Percentiles rank a stretch among this genome's conserved stretches.
Conservation (phyloP, 2,888 invertebrate genomes). For the Acrobasis repandana region DNA sequence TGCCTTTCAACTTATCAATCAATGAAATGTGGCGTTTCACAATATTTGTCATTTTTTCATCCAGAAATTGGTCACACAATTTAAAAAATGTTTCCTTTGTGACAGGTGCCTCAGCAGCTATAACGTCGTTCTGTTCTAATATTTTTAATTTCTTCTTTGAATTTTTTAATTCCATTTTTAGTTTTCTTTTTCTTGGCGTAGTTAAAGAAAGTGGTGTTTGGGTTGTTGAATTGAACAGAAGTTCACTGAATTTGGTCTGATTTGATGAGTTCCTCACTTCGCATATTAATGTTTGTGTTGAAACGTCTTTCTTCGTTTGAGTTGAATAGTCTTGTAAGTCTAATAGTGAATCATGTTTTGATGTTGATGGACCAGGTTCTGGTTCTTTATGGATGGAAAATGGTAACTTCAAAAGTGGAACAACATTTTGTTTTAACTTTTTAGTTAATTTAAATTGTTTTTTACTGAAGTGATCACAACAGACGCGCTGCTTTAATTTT, state of each 20-base stretch:
- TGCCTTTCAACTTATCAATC: too few species aligned
- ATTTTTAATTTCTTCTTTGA: slow-evolving; percentile 7
- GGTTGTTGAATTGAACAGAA: background rate
- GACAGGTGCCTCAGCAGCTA: background rate
- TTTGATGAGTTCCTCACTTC: background rate
- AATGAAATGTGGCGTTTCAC: too few species aligned
- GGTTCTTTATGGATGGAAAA: background rate
- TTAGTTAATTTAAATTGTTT: background rate
- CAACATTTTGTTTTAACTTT: background rate
- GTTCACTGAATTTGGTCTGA: background rate
- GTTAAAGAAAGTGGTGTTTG: background rate
- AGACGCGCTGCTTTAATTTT: background rate
- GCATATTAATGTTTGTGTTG: background rate
- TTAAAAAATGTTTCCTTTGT: too few species aligned
- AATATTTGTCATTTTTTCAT: too few species aligned
- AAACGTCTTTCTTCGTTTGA: background rate
- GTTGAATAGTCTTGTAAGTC: background rate
- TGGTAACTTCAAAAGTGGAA: background rate
- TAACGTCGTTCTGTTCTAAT: background rate
- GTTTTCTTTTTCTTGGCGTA: background rate
- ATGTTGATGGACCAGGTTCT: background rate
- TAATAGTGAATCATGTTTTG: background rate
- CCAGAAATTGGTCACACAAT: too few species aligned
- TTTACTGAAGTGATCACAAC: background rate
- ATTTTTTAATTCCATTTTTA: slow-evolving; percentile 14